Base-by-base conservation (phyloP, 1,140 invertebrate species). In the Ephestia elutella region DNA sequence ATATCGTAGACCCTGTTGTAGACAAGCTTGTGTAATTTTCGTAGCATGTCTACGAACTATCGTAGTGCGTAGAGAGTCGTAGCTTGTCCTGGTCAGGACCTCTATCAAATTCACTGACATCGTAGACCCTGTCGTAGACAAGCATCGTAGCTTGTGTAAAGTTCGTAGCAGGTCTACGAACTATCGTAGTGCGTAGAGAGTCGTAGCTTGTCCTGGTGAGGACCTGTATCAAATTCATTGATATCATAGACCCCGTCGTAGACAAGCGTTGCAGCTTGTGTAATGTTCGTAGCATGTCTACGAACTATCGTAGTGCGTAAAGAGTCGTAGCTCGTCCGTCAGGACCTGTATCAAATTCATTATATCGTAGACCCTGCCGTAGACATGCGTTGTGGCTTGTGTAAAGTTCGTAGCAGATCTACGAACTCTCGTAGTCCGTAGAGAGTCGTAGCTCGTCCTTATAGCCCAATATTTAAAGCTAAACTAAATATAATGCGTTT, bases 181-280 rank as follows among this genome's bases (percentile, higher is more conserved):
- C 2, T 32, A 32, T 32, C 4, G 30, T 32, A 5, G 11, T 10
- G 3, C 9, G 4, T 11, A 9, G 30, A 10, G 7, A 32, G 30
- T 32, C 30, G 30, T 32, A 32, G 30, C 30, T 25, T 25, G 21
- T 25, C 21, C 21, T 25, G 2, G 7, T 32, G 30, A 10, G 9
- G n/a, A n/a, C n/a, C n/a, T n/a, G n/a, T 25, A 25, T 25, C 21
- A 25, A 25, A 25, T 25, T 25, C 21, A 25, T 7, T 7, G 7
- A 25, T 7, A 3, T 25, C 21, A 7, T 25, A 25, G 21, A 25
- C 21, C 2, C 21, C 15, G 38, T 11, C 13, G 38, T 15, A 44
- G 57, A 56, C 51, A 56, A 63, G 59, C 55, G 11, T n/a, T 8
- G 38, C 15, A 44, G 38, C 38, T 1, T n/a, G n/a, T n/a, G n/a